Evolutionary conservation across 2,888 invertebrate genomes (phyloP).

Genomic region (Drosophila niveifrons): DNA sequence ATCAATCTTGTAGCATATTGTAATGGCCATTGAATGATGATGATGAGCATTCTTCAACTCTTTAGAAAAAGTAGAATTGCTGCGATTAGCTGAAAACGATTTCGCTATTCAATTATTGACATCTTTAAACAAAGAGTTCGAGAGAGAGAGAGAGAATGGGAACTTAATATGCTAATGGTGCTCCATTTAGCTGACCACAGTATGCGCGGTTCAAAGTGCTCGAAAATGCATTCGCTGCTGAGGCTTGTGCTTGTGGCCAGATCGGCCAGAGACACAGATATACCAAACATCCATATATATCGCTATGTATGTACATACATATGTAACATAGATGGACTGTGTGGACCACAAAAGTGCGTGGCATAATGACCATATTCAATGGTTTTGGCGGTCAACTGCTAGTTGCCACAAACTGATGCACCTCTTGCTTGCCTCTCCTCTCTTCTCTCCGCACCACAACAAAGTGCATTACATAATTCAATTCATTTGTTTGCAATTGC

Average conservation of each 20-base stretch:
- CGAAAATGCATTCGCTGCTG: constrained; percentile 12
- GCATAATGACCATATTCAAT: constrained; percentile 66
- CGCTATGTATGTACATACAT: no score
- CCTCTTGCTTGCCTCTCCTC: not conserved
- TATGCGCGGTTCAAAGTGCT: constrained; percentile 21
- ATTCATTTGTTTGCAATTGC: constrained; percentile 27
- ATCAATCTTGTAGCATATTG: no score
- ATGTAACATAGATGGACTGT: constrained; percentile 1
- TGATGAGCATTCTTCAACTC: no score
- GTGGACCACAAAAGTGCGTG: constrained; percentile 62
- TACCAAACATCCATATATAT: no score
- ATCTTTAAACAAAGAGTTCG: no score
- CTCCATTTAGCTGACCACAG: constrained; percentile 31
- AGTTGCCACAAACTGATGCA: constrained; percentile 48
- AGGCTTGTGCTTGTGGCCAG: constrained; percentile 10
- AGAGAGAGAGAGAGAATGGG: no score
- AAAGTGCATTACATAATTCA: constrained; percentile 51
- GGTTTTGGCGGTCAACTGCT: constrained; percentile 53
- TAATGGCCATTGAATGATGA: no score
- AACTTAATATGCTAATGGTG: constrained; percentile 19
- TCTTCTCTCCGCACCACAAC: not conserved
- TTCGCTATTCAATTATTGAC: no score
- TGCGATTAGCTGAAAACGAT: no score
- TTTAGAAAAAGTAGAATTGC: no score
- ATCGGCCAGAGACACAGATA: not conserved